Conservation (phyloP, 2,888 invertebrate species). For the Seira sanloemensis region DNA sequence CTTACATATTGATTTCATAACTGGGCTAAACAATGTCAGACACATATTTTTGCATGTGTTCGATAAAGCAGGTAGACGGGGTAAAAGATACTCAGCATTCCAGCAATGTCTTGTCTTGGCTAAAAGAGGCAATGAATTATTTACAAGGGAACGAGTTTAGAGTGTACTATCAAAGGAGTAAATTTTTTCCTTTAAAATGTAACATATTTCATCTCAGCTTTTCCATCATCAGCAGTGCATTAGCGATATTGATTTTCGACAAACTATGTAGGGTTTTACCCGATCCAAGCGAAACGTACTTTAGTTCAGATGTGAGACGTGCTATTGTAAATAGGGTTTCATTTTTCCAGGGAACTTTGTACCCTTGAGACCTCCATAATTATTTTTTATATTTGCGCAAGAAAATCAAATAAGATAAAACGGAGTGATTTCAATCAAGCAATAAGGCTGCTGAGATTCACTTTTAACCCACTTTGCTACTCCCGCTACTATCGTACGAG, state of each 20-base stretch:
- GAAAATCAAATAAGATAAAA: neutral
- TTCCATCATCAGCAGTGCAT: neutral
- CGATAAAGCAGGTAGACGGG: too few relatives aligned
- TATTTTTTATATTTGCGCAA: neutral
- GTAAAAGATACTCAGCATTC: too few relatives aligned
- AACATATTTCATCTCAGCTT: conserved; percentile 4
- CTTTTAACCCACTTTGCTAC: neutral
- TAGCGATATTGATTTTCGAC: conserved; percentile 4
- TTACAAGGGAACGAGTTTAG: neutral
- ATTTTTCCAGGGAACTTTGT: neutral
- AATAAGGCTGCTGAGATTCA: neutral
- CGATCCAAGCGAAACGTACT: too few relatives aligned
- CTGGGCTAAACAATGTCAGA: too few relatives aligned
- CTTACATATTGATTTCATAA: too few relatives aligned
- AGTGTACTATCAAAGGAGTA: neutral
- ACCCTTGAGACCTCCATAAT: neutral
- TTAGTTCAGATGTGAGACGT: too few relatives aligned
- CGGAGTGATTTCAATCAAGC: conserved; percentile 1
- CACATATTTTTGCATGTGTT: too few relatives aligned
- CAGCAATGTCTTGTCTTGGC: neutral
- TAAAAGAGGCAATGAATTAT: neutral
- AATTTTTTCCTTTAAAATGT: conserved; percentile 1
- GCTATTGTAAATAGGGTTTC: neutral
- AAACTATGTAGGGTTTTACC: too few relatives aligned
- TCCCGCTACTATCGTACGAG: neutral